phyloP scores from a whole-genome alignment of 2,888 invertebrate species.

The Eristalis arbustorum region DNA sequence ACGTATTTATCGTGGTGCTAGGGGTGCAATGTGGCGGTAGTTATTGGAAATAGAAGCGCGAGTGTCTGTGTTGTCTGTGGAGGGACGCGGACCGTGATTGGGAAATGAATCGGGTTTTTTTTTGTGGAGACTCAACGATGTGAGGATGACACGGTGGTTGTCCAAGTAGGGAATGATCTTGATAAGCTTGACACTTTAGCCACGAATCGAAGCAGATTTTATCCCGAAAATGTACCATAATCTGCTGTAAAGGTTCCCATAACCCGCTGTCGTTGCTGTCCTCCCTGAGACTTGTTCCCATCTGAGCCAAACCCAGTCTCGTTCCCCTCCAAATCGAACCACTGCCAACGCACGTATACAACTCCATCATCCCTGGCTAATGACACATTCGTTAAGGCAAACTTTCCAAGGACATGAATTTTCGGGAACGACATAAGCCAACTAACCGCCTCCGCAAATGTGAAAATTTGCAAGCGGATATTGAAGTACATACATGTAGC shows the following conservation, averaged over 20 bases:
- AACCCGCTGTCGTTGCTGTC: neutral
- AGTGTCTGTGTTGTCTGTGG: too few species aligned
- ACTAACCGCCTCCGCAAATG: neutral
- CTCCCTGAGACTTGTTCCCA: neutral
- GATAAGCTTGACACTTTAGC: too few species aligned
- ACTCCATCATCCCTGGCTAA: neutral
- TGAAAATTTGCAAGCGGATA: neutral
- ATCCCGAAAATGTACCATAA: too few species aligned
- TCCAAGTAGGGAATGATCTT: too few species aligned
- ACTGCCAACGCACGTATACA: neutral
- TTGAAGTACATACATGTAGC: neutral
- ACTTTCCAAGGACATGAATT: neutral
- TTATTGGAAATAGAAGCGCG: too few species aligned
- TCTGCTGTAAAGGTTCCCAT: neutral
- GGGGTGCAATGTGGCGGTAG: too few species aligned
- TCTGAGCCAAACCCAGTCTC: neutral
- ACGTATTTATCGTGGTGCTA: neutral
- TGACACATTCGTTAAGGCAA: neutral
- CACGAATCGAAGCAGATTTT: too few species aligned
- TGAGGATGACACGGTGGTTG: too few species aligned
- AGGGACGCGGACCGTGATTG: too few species aligned
- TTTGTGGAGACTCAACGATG: too few species aligned
- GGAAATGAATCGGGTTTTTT: too few species aligned
- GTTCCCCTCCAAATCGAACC: neutral
- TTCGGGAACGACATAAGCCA: neutral